phyloP scores from a whole-genome alignment of 2,888 invertebrate species.

The Odontomyia ornata region DNA sequence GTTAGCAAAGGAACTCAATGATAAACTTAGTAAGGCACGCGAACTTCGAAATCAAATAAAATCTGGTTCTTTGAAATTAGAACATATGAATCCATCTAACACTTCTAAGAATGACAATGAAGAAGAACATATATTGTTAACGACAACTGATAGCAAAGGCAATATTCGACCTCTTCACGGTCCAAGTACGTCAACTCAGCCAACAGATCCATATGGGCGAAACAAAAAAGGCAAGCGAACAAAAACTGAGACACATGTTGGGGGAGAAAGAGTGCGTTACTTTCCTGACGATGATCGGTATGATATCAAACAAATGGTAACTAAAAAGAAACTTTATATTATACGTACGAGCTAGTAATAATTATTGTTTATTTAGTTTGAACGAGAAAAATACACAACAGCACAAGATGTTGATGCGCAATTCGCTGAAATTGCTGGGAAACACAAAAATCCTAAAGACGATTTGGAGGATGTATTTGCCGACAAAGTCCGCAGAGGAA shows the following conservation, averaged over 20 bases:
- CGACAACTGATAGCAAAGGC: conserved; percentile 74
- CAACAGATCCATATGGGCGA: not conserved
- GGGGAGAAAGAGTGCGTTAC: conserved; percentile 80
- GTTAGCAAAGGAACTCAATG: conserved; percentile 75
- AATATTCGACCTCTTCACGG: conserved; percentile 71
- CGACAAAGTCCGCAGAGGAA: conserved; percentile 76
- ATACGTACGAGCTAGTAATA: not conserved
- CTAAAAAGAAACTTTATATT: conserved; percentile 53
- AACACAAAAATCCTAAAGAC: conserved; percentile 70
- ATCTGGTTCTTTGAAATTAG: not conserved
- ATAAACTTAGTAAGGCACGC: conserved; percentile 77
- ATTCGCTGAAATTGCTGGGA: conserved; percentile 78
- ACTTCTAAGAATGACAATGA: conserved; percentile 45
- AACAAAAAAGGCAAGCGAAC: conserved; percentile 51
- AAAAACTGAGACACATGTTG: conserved; percentile 76
- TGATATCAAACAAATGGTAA: conserved; percentile 84
- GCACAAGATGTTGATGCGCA: conserved; percentile 83
- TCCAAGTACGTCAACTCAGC: conserved; percentile 52
- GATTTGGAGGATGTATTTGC: conserved; percentile 88
- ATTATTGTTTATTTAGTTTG: conserved; percentile 68
- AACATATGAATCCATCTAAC: not conserved
- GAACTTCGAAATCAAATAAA: conserved; percentile 58
- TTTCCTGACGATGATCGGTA: conserved; percentile 91
- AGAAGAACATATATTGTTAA: conserved; percentile 72
- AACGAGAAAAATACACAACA: conserved; percentile 81